Base-by-base conservation (phyloP, 2,113 vertebrate genomes). In the Pteropus alecto region DNA sequence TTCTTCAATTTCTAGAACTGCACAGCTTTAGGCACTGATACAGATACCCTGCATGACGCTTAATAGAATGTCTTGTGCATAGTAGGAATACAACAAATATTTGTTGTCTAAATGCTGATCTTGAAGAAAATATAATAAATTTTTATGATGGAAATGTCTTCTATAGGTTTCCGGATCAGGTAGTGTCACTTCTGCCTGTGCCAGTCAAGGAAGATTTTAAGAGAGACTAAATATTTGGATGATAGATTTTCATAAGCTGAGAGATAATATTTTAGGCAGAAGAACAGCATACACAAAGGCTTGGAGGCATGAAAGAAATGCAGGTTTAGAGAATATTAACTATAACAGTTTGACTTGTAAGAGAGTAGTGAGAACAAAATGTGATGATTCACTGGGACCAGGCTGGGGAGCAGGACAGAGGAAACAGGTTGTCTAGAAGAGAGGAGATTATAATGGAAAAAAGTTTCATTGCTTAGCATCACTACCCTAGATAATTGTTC, bases 191-290 rank as follows among this genome's bases (percentile, higher is more conserved):
- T 58, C 38, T 90, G 3, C 21, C 33, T 87, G 8, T 63, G 85
- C 43, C 24, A 84, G 4, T 87, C 63, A 87, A 28, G 13, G 58
- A 90, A 87, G 58, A 30, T 12, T 73, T 88, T 82, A 86, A 77
- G 56, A 35, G 22, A 87, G 21, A 61, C 30, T 56, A 85, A 90
- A 46, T 71, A 74, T 65, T 90, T 85, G 11, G 13, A 70, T 54
- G 41, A 54, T 28, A 85, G 46, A 63, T 93, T 93, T 90, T 93
- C 56, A 65, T 87, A 95, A 88, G 3, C 22, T 76, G 70, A 87
- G 38, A 95, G 22, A 87, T 58, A 87, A 60, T 77, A 79, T 73
- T 92, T 79, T 83, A 51, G 21, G 67, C 35, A 79, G 63, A 89
- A n/a, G 6, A 94, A 74, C 6, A 60, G 14, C 30, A 71, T 41